Percentiles rank a stretch among this genome's conserved stretches.
Evolutionary conservation across 2,113 vertebrate species (phyloP).

Genomic region (Siniperca chuatsi): DNA sequence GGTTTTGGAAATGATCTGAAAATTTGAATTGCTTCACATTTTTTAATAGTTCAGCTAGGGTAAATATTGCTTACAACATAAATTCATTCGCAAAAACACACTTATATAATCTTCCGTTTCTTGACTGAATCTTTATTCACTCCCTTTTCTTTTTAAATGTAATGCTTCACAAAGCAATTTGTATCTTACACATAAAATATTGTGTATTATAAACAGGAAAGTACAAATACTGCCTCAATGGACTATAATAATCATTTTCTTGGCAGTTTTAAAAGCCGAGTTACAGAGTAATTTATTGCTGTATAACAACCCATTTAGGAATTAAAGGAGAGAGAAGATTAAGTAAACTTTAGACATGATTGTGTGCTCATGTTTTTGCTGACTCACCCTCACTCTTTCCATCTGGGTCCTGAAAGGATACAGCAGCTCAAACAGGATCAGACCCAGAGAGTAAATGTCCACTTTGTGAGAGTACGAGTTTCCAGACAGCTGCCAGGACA

Average conservation of each 20-base stretch:
- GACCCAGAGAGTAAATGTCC: constrained; percentile 97
- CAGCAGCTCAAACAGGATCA: constrained; percentile 97
- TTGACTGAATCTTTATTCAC: background rate
- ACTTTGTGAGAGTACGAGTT: constrained; percentile 98
- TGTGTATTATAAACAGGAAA: background rate
- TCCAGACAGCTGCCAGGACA: constrained; percentile 89
- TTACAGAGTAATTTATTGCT: background rate
- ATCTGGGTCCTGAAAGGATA: constrained; percentile 97
- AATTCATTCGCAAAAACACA: background rate
- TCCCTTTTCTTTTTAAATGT: background rate
- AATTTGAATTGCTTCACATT: background rate
- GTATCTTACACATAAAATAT: background rate
- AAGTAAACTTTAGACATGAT: background rate
- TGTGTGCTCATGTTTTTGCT: background rate
- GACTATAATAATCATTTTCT: background rate
- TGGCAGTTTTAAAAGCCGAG: background rate
- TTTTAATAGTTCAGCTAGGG: background rate
- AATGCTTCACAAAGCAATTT: background rate
- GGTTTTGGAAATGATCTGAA: background rate
- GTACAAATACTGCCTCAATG: background rate
- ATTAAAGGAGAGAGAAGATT: background rate
- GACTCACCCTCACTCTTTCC: constrained; percentile 94
- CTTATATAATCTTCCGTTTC: background rate
- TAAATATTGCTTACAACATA: background rate
- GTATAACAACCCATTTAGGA: background rate